Evolutionary conservation across 2,113 vertebrate species (phyloP).

Genomic region (Plecturocebus donacophilus): DNA sequence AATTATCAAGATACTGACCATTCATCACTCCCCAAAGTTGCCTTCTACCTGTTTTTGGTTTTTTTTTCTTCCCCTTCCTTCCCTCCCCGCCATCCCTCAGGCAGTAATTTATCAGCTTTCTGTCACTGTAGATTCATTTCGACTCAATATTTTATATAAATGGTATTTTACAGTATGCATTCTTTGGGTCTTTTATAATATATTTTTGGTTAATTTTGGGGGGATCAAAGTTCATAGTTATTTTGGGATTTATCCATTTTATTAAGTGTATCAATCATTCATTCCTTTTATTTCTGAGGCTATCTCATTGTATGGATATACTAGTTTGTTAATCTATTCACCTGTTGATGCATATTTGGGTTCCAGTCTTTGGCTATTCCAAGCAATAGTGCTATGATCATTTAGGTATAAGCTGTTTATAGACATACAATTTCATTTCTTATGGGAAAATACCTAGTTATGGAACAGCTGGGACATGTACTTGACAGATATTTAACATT

Average conservation of each 20-base stretch:
- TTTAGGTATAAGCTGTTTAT: neutral
- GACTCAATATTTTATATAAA: neutral
- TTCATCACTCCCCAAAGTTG: neutral
- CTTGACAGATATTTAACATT: neutral
- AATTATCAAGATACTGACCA: neutral
- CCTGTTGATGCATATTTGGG: neutral
- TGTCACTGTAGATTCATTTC: neutral
- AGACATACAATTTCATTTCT: neutral
- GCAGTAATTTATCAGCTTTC: neutral
- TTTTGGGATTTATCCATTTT: neutral
- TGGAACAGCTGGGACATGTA: neutral
- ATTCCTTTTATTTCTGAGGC: neutral
- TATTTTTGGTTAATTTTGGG: neutral
- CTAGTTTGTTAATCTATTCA: neutral
- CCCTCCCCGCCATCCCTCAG: neutral
- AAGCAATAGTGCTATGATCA: neutral
- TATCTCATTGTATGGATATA: neutral
- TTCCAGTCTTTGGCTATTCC: neutral
- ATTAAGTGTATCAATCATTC: neutral
- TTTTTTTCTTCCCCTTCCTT: neutral
- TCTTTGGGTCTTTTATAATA: constrained; percentile 1
- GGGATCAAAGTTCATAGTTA: neutral
- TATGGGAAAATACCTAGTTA: neutral
- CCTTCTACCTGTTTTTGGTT: neutral
- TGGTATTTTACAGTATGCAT: neutral